Evolutionary conservation across 2,797 vertebrate species (phyloP).

Genomic region (Cirrhinus molitorella): DNA sequence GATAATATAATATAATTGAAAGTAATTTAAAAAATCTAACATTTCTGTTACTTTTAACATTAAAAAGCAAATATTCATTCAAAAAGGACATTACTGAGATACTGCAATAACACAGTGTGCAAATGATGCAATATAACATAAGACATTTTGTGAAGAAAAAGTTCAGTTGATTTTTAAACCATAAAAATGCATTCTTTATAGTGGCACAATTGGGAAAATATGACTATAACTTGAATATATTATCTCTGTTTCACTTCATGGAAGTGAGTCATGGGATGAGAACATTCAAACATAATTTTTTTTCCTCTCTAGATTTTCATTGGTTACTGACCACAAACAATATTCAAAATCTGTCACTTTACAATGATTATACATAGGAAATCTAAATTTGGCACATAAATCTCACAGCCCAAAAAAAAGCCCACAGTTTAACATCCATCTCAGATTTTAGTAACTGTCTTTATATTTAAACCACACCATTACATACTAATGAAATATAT

Average conservation of each 20-base stretch:
- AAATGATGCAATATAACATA: constrained; percentile 44
- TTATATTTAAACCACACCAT: constrained; percentile 23
- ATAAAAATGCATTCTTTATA: constrained; percentile 42
- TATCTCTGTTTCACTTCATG: constrained; percentile 44
- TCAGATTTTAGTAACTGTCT: constrained; percentile 20
- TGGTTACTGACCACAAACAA: constrained; percentile 8
- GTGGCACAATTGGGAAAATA: constrained; percentile 33
- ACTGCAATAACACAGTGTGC: constrained; percentile 51
- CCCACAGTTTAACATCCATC: constrained; percentile 8
- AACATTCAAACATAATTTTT: constrained; percentile 41
- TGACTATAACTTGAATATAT: constrained; percentile 33
- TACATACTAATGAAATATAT: constrained; percentile 21
- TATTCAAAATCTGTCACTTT: constrained; percentile 7
- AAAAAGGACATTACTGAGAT: constrained; percentile 30
- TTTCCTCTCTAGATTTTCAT: background rate
- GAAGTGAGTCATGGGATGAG: constrained; percentile 51
- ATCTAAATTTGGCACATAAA: constrained; percentile 20
- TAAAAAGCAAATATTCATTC: constrained; percentile 26
- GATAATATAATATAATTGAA: constrained; percentile 17
- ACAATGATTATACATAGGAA: constrained; percentile 16
- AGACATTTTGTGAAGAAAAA: constrained; percentile 25
- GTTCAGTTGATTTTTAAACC: constrained; percentile 27
- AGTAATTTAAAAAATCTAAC: background rate
- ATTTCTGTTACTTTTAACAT: constrained; percentile 11
- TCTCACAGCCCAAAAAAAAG: constrained; percentile 13